A percentile compares a stretch with the other conserved stretches of the same genome.
Evolutionary conservation across 2,888 invertebrate genomes (phyloP).

Genomic region (Acronicta psi): DNA sequence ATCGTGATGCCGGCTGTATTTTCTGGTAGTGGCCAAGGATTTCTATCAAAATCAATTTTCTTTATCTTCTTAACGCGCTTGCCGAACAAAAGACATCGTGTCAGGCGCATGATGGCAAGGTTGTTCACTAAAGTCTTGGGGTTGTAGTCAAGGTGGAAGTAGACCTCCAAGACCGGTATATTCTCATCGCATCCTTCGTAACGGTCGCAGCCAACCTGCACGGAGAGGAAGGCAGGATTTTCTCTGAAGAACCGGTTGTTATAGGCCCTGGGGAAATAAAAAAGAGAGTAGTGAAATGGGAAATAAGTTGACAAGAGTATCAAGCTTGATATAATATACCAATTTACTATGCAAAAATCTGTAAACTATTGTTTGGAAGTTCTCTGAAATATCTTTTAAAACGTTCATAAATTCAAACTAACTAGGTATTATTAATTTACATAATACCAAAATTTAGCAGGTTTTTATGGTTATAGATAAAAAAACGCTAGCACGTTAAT

Average conservation of each 20-base stretch:
- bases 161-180: constrained; percentile 72
- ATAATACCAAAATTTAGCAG: no score
- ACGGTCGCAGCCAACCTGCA: constrained; percentile 75
- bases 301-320: no score
- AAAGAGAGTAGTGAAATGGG: neutral
- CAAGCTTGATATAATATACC: no score
- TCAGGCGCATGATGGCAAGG: constrained; percentile 71
- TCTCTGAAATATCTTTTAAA: neutral
- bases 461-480: no score
- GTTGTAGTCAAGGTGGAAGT: constrained; percentile 76
- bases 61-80: constrained; percentile 57
- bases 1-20: constrained; percentile 70
- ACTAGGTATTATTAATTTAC: no score
- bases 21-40: constrained; percentile 54
- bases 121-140: constrained; percentile 74
- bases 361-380: no score
- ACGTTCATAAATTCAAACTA: no score
- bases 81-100: constrained; percentile 61
- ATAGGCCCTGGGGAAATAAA: constrained; percentile 67
- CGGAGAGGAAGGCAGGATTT: constrained; percentile 78
- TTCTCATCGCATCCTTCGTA: constrained; percentile 72
- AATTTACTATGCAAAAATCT: no score
- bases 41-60: constrained; percentile 73
- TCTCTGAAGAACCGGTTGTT: constrained; percentile 82
- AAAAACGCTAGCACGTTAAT: no score